Percentiles rank a stretch among this genome's conserved stretches.
Evolutionary conservation across 1,140 invertebrate species (phyloP).

Genomic region (Drosophila lini): DNA sequence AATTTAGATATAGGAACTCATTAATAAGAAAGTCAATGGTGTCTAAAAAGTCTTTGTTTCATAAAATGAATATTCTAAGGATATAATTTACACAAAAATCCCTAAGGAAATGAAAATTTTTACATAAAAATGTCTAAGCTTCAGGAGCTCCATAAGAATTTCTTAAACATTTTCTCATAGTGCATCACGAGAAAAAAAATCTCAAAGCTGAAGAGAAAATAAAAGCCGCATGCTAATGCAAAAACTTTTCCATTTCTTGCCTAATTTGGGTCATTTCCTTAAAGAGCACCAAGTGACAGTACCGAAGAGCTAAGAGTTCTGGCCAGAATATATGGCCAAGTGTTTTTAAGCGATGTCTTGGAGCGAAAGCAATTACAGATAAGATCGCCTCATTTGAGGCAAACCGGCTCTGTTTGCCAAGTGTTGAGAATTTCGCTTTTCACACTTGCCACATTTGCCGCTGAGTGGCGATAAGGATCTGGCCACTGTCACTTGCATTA

Average conservation of each 20-base stretch:
- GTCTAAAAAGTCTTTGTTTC: no score
- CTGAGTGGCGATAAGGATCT: conserved; percentile 46
- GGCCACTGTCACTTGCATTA: conserved; percentile 44
- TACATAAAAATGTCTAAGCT: no score
- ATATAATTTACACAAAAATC: no score
- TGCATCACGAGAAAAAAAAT: conserved; percentile 3
- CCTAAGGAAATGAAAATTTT: no score
- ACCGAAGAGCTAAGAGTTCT: conserved; percentile 8
- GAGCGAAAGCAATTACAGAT: conserved; percentile 79
- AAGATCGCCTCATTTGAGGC: conserved; percentile 71
- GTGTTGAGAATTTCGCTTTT: conserved; percentile 75
- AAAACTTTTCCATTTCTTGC: conserved; percentile 61
- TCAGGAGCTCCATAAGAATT: background rate
- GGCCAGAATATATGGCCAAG: conserved; percentile 6
- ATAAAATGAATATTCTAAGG: no score
- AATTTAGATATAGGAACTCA: no score
- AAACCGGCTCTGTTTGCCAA: conserved; percentile 60
- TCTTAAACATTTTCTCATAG: background rate
- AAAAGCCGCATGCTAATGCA: conserved; percentile 64
- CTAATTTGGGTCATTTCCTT: conserved; percentile 81
- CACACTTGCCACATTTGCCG: conserved; percentile 56
- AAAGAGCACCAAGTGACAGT: conserved; percentile 53
- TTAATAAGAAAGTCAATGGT: no score
- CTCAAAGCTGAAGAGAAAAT: conserved; percentile 65
- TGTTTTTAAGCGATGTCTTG: conserved; percentile 38